Evolutionary conservation across 2,888 invertebrate species (phyloP), one percentile per base, ranked within the genome.

Genomic region (Pegoplata infirma): DNA sequence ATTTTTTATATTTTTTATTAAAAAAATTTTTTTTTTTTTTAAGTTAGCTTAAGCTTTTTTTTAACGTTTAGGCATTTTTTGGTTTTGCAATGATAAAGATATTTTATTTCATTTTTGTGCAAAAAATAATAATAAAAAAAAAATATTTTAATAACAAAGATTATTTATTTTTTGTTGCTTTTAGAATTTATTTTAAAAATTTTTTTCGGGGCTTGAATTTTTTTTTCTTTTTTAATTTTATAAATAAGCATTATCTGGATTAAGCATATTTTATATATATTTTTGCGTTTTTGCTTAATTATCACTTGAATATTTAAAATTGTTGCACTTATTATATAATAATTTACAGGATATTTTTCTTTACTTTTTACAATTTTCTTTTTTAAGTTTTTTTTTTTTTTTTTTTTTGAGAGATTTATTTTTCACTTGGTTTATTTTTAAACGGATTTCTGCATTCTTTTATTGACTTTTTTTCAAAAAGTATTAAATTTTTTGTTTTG

Each of bases 311-410:
- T n/a, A 17, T 49, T 49, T 17, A 3, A 36, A 44, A 53, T 67
- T 68, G 21, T 61, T 61, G 46, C 61, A 59, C 74, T 67, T 55
- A 40, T 74, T 74, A 74, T 59, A 59, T 74, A 74, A 66, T 66
- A 51, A 14, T 28, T 16, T 8, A 32, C 51, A 51, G 23, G 23
- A 51, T 49, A 36, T 28, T 25, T 28, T 14, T 32, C 19, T 10
- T 51, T 19, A n/a, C n/a, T 51, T 23, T 40, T n/a, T 40, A 40
- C 36, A 3, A n/a, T 49, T 32, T 21, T 46, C 36, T 58, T 59
- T 32, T 14, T 47, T 47, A 28, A 14, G 5, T 51, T 53, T 17
- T 28, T 61, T 16, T 53, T 59, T n/a, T n/a, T n/a, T n/a, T 28
- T 1, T 32, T 28, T 56, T 16, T n/a, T 25, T 21, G 25, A 32